Percentiles rank a stretch among this genome's conserved stretches.
Evolutionary conservation across 2,797 vertebrate species (phyloP).

Genomic region (Cephalopachus bancanus): DNA sequence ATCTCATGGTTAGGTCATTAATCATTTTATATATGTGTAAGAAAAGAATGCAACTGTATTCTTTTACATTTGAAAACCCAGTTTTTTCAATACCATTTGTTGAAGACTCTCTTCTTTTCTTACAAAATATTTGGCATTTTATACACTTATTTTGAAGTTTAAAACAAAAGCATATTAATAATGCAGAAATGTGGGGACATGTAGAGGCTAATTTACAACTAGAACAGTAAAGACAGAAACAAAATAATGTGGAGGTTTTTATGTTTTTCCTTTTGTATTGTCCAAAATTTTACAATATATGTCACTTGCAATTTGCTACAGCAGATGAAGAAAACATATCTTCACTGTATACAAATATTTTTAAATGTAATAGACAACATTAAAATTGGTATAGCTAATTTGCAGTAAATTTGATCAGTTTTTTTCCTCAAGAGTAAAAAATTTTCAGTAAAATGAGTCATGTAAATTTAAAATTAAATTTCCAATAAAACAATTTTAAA

Average conservation of each 20-base stretch:
- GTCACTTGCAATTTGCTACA: neutral
- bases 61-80: neutral
- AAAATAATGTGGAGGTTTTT: no score
- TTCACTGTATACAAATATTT: neutral
- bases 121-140: neutral
- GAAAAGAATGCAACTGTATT: neutral
- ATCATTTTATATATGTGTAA: neutral
- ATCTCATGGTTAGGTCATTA: neutral
- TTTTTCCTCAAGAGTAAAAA: neutral
- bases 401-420: neutral
- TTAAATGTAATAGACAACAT: neutral
- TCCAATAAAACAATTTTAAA: neutral
- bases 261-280: neutral
- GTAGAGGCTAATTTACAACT: neutral
- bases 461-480: conserved; percentile 24
- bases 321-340: neutral
- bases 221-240: neutral
- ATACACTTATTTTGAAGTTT: neutral
- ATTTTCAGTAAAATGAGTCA: neutral
- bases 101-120: no score
- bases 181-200: neutral
- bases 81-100: neutral
- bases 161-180: neutral
- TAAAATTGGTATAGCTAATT: neutral
- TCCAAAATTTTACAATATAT: neutral